Percentiles rank a stretch among this genome's conserved stretches.
Conservation (phyloP, 2,113 vertebrate genomes). For the Sebastes fasciatus region DNA sequence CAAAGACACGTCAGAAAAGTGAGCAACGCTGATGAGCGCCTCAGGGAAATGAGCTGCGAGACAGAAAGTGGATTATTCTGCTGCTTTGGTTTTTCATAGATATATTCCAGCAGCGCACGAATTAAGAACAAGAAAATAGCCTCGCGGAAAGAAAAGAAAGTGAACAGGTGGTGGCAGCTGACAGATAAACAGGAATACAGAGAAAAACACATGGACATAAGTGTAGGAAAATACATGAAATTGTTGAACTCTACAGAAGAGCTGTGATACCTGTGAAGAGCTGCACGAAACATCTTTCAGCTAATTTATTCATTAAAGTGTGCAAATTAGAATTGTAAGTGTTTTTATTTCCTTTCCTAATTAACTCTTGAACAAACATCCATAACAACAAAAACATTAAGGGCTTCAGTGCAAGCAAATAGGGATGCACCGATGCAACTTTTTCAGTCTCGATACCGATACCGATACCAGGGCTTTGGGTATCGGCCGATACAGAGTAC, state of each 20-base stretch:
- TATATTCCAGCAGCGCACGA: constrained; percentile 3
- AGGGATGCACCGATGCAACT: too few relatives aligned
- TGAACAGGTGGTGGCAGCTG: constrained; percentile 30
- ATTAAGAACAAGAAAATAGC: constrained; percentile 24
- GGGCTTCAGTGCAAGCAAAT: too few relatives aligned
- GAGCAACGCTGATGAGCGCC: constrained; percentile 43
- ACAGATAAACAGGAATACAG: background rate
- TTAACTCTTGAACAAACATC: too few relatives aligned
- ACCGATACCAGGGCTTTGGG: too few relatives aligned
- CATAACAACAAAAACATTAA: background rate
- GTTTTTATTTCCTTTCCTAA: too few relatives aligned
- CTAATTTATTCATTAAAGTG: background rate
- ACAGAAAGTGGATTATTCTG: constrained; percentile 51
- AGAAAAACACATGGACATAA: background rate
- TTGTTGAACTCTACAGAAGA: background rate
- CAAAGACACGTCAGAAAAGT: constrained; percentile 38
- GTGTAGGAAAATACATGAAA: background rate
- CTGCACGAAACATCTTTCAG: background rate
- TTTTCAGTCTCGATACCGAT: too few relatives aligned
- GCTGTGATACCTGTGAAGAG: background rate
- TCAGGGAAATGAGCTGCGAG: constrained; percentile 32
- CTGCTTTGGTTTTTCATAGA: constrained; percentile 41
- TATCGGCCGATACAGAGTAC: too few relatives aligned
- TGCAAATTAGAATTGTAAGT: too few relatives aligned
- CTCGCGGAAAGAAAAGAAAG: background rate